Evolutionary conservation across 2,888 invertebrate species (phyloP), one percentile per base, ranked within the genome.

Genomic region (Drosophila limbata): DNA sequence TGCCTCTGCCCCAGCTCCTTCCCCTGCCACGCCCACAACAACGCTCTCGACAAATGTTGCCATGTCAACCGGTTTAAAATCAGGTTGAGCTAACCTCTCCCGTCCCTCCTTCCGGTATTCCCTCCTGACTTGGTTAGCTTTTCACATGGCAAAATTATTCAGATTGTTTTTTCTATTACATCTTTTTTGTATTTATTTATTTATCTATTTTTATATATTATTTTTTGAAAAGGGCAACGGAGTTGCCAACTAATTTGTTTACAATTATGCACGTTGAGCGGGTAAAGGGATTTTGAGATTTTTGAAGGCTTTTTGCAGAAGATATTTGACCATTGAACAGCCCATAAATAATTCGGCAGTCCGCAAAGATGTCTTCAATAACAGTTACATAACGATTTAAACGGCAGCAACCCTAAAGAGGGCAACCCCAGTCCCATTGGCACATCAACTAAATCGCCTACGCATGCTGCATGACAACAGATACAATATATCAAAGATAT

Each of bases 401-500:
- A 42, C 39, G 66, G 28, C 60, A 52, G 53, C 13, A 10, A 40
- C 39, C 39, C 59, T 45, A 50, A 40, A 42, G 25, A 35, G 45
- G 19, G 6, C 28, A 28, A 2, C 8, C 37, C n/a, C 19, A 28
- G 3, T 31, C 2, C 45, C 42, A 44, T 47, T 67, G 56, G 44
- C 57, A 75, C 50, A 55, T 52, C 69, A 33, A 62, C 70, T 52
- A 69, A 84, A 84, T 84, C 82, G 81, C 77, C 77, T 84, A 82
- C 77, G 78, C 71, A 65, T 64, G 57, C 69, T 83, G 80, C 73
- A 68, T 77, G 68, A 73, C 76, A 81, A 81, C 56, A 69, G 77
- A 84, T 81, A 77, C 82, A 84, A 77, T 84, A 84, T 84, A 82
- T 82, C 59, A 69, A 47, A 65, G 71, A 84, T 79, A 67, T 74